Conservation (phyloP, 2,888 invertebrate genomes). For the Drosophila hawaiiensis region DNA sequence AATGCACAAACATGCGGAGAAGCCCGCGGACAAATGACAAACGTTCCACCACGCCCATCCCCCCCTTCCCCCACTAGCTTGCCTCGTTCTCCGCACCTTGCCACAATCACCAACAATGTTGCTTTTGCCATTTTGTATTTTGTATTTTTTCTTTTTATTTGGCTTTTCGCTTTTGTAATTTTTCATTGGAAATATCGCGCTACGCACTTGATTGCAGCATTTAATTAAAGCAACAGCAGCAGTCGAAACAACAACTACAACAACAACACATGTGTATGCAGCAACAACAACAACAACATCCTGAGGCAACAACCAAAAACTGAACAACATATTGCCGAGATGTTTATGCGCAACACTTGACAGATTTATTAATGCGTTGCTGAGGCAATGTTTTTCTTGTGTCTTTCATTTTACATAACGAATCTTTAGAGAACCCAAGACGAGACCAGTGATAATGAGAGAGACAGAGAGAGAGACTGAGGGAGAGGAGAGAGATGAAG, state of each 20-base stretch:
- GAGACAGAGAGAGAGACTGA: not conserved
- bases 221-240: conserved; percentile 78
- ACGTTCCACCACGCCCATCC: conserved; percentile 10
- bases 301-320: conserved; percentile 71
- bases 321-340: conserved; percentile 77
- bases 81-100: not conserved
- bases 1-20: conserved; percentile 77
- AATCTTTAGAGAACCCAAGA: conserved; percentile 10
- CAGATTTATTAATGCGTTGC: conserved; percentile 77
- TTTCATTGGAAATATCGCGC: conserved; percentile 81
- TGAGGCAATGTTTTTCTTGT: conserved; percentile 49
- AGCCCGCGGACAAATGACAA: conserved; percentile 67
- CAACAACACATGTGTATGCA: conserved; percentile 39
- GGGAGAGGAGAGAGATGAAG: not conserved
- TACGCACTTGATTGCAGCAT: conserved; percentile 81
- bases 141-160: conserved; percentile 12
- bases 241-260: conserved; percentile 37
- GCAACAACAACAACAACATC: conserved; percentile 54
- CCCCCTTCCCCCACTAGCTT: not conserved
- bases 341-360: conserved; percentile 82
- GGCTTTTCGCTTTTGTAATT: conserved; percentile 61
- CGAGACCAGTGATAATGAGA: not conserved
- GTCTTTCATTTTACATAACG: conserved; percentile 44
- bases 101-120: conserved; percentile 22
- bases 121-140: conserved; percentile 60